Evolutionary conservation across 2,888 invertebrate species (phyloP), one percentile per base, ranked within the genome.

Genomic region (Abrostola triplasia): DNA sequence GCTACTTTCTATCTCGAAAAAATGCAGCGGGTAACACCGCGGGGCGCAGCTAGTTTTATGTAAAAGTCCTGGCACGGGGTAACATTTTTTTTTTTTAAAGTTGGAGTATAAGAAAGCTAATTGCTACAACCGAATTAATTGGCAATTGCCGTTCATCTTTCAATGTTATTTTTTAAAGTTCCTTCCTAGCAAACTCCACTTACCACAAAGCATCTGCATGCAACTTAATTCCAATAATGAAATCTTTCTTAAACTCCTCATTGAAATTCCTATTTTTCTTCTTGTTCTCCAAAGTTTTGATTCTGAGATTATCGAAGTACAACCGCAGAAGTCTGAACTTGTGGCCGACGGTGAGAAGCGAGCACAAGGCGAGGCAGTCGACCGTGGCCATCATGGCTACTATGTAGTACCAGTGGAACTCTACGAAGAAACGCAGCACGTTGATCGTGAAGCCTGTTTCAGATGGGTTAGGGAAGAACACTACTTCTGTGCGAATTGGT

Each of bases 131-230:
- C 24, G n/a, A n/a, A n/a, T 24, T 4, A 24, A 2, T 24, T 24
- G 24, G 4, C 24, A 4, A 24, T 24, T 24, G 24, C 4, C 24
- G 24, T 24, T 24, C 24, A 24, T 4, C 4, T 24, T 24, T 24
- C 24, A 24, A 40, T 5, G 7, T 36, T 38, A 57, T 53, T 13
- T 36, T 60, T 54, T 47, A 36, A 35, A 41, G 9, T 4, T 24
- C 24, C 24, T 24, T n/a, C n/a, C n/a, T 24, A 47, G 50, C 51
- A 9, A 50, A 38, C 12, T 0, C 5, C n/a, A 80, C 70, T 63
- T 78, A 91, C 92, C 89, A 88, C 41, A 91, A 77, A 36, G 87
- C 84, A 59, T 91, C 82, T 24, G 86, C 84, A 65, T 91, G 91
- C 51, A 90, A 72, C 51, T 82, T 81, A 2, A 91, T 86, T 0